Evolutionary conservation across 2,113 vertebrate genomes (phyloP).

Genomic region (Thunnus thynnus): DNA sequence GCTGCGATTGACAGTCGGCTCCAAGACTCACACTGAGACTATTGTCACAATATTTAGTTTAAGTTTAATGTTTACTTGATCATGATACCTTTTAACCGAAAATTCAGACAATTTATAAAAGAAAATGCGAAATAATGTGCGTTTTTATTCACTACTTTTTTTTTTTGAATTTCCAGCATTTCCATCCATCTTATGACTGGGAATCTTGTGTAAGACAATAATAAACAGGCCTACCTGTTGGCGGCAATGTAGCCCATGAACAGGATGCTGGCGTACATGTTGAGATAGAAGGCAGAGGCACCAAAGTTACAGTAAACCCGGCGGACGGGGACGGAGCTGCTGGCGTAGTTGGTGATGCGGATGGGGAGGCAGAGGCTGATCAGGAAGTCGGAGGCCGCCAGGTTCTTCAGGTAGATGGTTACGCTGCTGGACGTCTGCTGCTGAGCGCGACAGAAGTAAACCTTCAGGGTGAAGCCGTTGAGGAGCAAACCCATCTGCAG

Average conservation of each 20-base stretch:
- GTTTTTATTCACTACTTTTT: too few species aligned
- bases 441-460: constrained; percentile 74
- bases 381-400: constrained; percentile 81
- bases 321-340: constrained; percentile 10
- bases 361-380: constrained; percentile 79
- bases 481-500: constrained; percentile 71
- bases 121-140: too few species aligned
- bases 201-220: too few species aligned
- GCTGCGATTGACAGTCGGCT: too few species aligned
- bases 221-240: constrained; percentile 72
- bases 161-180: too few species aligned
- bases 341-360: constrained; percentile 66
- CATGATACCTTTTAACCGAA: too few species aligned
- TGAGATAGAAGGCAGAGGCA: constrained; percentile 78
- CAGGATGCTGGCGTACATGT: constrained; percentile 86
- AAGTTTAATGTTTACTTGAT: too few species aligned
- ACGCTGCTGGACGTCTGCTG: constrained; percentile 58
- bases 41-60: too few species aligned
- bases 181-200: too few species aligned
- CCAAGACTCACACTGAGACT: too few species aligned
- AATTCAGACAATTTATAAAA: too few species aligned
- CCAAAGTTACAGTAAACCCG: constrained; percentile 79
- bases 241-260: constrained; percentile 85
- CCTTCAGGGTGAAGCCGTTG: constrained; percentile 78
- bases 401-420: constrained; percentile 82